Percentiles rank a stretch among this genome's conserved stretches.
These are phyloP conservation scores for Salminus brasiliensis DNA, from an alignment of 2,113 vertebrate genomes.

Conservation along the genomic window DNA sequence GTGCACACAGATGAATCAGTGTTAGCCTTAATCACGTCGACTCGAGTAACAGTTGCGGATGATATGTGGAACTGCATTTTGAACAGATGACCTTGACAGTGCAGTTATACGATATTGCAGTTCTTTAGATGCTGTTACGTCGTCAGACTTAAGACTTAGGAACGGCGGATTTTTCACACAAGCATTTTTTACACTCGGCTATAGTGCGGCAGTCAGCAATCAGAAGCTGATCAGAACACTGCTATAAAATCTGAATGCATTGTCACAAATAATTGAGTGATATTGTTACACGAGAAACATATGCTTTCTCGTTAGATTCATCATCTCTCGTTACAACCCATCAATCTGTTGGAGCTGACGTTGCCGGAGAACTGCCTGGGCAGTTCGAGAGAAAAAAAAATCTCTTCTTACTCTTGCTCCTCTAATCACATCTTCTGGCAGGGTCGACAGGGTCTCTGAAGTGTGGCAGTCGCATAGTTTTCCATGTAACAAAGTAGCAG, in stretches of 20 bases:
- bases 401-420: constrained; percentile 34
- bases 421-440: constrained; percentile 48
- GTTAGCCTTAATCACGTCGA: not conserved
- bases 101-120: not conserved
- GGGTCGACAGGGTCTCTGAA: constrained; percentile 56
- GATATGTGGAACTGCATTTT: not conserved
- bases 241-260: constrained; percentile 40
- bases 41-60: not conserved
- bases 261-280: constrained; percentile 46
- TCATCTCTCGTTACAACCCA: constrained; percentile 42
- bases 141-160: not conserved
- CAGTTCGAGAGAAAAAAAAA: constrained; percentile 7
- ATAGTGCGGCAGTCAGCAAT: constrained; percentile 11
- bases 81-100: not conserved
- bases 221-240: constrained; percentile 13
- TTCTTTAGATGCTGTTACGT: not conserved
- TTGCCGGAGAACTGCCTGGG: constrained; percentile 1
- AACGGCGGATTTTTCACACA: no score
- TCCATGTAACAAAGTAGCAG: constrained; percentile 56
- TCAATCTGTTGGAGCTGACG: constrained; percentile 20
- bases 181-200: not conserved
- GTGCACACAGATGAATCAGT: not conserved
- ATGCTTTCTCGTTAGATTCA: constrained; percentile 41
- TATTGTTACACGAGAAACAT: constrained; percentile 43
- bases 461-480: constrained; percentile 60